phyloP scores from a whole-genome alignment of 2,888 invertebrate genomes.

The Sycophila texana region DNA sequence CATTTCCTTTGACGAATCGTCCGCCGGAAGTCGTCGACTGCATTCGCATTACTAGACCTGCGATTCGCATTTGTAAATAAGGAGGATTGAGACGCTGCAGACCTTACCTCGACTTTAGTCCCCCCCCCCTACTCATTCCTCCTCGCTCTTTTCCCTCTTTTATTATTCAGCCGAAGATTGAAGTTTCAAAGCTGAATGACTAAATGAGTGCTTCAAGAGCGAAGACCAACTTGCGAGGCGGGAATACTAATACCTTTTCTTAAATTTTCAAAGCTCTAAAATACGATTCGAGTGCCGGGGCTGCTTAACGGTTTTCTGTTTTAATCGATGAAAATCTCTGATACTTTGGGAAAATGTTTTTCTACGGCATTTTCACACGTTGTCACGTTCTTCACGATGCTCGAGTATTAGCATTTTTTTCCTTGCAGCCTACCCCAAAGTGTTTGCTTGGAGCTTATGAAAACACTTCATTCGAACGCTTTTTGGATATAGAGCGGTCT shows the following conservation, averaged over 20 bases:
- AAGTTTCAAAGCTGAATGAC: conserved; percentile 32
- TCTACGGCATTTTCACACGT: conserved; percentile 12
- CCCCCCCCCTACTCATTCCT: neutral
- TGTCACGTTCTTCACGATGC: neutral
- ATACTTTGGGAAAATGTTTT: conserved; percentile 3
- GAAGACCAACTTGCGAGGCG: too few relatives aligned
- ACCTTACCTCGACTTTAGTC: too few relatives aligned
- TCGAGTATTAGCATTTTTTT: neutral
- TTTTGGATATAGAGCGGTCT: too few relatives aligned
- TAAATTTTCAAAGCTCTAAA: neutral
- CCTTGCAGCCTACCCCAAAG: too few relatives aligned
- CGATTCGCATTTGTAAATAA: conserved; percentile 47
- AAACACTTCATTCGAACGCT: too few relatives aligned
- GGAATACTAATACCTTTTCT: conserved; percentile 10
- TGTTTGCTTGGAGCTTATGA: too few relatives aligned
- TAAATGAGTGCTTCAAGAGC: conserved; percentile 10
- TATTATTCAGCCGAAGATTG: conserved; percentile 25
- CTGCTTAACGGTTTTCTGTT: neutral
- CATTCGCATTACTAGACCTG: conserved; percentile 42
- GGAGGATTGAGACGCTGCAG: neutral
- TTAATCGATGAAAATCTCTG: neutral
- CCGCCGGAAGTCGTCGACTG: conserved; percentile 46
- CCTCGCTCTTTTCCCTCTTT: neutral
- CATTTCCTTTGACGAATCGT: conserved; percentile 50
- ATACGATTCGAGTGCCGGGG: neutral